These are phyloP conservation scores for Platanista minor DNA, from an alignment of 2,113 vertebrate genomes.

Conservation along the genomic window DNA sequence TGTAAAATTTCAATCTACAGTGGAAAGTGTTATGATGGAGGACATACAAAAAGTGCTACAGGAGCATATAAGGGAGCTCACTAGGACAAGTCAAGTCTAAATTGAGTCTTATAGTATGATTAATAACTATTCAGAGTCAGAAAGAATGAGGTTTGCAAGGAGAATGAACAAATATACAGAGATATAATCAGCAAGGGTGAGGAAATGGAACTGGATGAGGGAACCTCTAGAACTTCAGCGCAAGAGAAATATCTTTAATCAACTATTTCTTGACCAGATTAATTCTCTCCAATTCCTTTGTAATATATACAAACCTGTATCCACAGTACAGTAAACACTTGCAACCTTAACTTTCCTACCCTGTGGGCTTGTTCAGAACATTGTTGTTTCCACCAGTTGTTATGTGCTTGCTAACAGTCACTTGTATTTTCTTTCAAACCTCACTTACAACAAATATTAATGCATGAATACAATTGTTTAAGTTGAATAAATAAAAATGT, in stretches of 20 bases:
- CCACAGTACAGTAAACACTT: background rate
- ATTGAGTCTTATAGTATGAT: background rate
- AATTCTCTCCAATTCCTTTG: background rate
- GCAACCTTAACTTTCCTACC: rapidly evolving
- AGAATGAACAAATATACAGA: background rate
- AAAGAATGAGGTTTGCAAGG: background rate
- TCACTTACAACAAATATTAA: background rate
- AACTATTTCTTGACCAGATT: background rate
- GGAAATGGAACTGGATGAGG: background rate
- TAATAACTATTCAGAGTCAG: background rate
- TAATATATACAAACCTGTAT: background rate
- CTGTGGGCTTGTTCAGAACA: background rate
- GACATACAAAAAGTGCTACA: background rate
- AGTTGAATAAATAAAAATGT: background rate
- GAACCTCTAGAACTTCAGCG: background rate
- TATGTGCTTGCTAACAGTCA: background rate
- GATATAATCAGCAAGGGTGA: background rate
- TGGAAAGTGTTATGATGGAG: background rate
- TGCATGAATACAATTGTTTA: background rate
- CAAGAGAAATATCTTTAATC: background rate
- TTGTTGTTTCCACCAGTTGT: background rate
- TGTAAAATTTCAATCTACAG: background rate
- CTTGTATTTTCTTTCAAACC: background rate
- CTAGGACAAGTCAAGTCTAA: background rate
- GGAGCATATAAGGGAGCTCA: background rate